Evolutionary conservation across 2,113 vertebrate genomes (phyloP), one percentile per base, ranked within the genome.

Genomic region (Gallinago undulata): DNA sequence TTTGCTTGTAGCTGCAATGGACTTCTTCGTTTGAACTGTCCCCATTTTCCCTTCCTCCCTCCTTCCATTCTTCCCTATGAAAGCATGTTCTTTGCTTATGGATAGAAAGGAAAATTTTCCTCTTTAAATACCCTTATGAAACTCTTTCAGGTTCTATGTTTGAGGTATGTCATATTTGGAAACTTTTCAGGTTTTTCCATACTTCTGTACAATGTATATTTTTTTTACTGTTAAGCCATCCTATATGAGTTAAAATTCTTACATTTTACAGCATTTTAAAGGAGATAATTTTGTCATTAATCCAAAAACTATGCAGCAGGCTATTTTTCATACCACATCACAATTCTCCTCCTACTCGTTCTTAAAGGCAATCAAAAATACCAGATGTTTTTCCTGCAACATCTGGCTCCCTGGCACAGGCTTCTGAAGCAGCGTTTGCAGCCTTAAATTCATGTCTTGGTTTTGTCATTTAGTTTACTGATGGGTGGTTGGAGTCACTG

Each of bases 311-410:
- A 75, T 97, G 96, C 37, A 90, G 89, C 91, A 80, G 66, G 47
- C 84, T 85, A 47, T 92, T 96, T 97, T 97, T 96, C 89, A 84
- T 87, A 94, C 94, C 94, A 95, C 94, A 96, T 97, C 79, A 93
- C 82, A 96, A 94, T 96, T 96, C 94, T 95, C 87, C 96, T 95
- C 86, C 96, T 95, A 94, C 93, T 97, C 64, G 8, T 87, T 62
- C 48, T 97, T 94, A 95, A 93, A 85, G 77, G 85, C 89, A 96
- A 91, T 96, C 91, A 96, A 94, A 97, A 96, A 89, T 82, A 85
- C 93, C 94, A 93, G 87, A 91, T 81, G 63, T 60, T 87, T 79
- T 93, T 53, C 39, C 82, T 94, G 59, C 66, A 96, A 95, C 96
- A 94, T 97, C 96, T 97, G 95, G 90, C 51, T 96, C 51, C 64